Percentiles rank a stretch among this genome's conserved stretches.
These are phyloP conservation scores for Caenorhabditis doughertyi DNA, from an alignment of 2,888 invertebrate species.

Conservation along the genomic window DNA sequence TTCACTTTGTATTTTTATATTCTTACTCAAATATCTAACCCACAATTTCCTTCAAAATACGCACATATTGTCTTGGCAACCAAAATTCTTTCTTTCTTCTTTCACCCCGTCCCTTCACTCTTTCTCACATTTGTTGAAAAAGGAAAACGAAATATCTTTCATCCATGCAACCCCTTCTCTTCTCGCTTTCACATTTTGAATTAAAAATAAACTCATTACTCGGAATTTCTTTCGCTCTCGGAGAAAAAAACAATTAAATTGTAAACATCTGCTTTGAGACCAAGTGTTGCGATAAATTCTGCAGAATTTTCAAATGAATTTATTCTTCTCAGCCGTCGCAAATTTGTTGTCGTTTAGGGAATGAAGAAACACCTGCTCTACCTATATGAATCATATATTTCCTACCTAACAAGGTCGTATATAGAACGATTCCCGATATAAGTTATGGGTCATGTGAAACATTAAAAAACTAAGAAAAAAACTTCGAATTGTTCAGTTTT, in stretches of 20 bases:
- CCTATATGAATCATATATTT: neutral
- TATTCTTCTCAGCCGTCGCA: neutral
- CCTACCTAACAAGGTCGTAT: neutral
- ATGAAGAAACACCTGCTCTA: conserved; percentile 1
- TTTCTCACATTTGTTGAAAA: neutral
- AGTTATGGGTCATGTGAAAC: neutral
- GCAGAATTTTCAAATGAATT: neutral
- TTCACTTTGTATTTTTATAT: conserved; percentile 1
- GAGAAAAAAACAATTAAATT: conserved; percentile 15
- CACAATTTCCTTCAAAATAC: neutral
- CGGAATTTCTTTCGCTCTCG: neutral
- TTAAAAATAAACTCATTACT: conserved; percentile 28
- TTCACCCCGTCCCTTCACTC: neutral
- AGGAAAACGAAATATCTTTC: conserved; percentile 19
- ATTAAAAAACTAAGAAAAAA: neutral
- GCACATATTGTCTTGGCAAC: conserved; percentile 7
- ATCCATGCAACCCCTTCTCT: neutral
- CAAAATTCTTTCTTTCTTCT: neutral
- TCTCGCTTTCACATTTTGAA: conserved; percentile 13
- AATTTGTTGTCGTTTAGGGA: no score
- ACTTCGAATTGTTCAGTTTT: neutral
- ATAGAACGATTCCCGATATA: neutral
- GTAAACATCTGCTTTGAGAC: conserved; percentile 13
- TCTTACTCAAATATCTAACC: neutral
- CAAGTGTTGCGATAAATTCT: neutral